Evolutionary conservation across 2,113 vertebrate species (phyloP).

Genomic region (Erythrolamprus reginae): DNA sequence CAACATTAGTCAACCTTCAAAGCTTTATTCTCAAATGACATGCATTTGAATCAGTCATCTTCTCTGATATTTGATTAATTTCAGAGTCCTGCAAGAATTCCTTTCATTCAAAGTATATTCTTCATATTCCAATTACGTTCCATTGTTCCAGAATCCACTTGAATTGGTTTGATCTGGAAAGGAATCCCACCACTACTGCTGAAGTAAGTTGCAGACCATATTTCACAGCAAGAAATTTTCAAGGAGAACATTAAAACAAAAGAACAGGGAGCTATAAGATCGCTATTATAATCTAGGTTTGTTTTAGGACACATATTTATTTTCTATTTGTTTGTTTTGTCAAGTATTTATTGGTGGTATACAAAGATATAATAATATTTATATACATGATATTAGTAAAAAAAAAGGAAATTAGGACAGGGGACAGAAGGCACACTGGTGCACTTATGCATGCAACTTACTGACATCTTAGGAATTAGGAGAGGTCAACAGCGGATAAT

Average conservation of each 20-base stretch:
- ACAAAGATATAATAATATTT: no score
- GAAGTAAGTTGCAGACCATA: neutral
- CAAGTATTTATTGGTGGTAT: no score
- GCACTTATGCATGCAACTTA: no score
- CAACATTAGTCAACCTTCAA: neutral
- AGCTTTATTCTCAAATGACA: slow-evolving; percentile 17
- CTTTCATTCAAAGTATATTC: slow-evolving; percentile 13
- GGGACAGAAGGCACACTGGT: no score
- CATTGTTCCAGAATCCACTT: neutral
- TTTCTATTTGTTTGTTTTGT: no score
- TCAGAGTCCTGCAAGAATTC: neutral
- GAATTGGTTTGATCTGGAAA: neutral
- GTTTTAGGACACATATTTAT: neutral
- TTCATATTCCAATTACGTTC: slow-evolving; percentile 1
- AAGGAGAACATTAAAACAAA: slow-evolving; percentile 8
- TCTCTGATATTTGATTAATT: slow-evolving; percentile 25
- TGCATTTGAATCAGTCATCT: neutral
- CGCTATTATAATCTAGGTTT: neutral
- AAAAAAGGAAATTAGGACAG: no score
- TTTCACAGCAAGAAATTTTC: neutral
- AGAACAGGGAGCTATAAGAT: slow-evolving; percentile 9
- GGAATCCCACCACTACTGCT: neutral
- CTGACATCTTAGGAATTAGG: no score
- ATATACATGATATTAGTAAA: no score
- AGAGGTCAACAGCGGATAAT: no score